phyloP scores from a whole-genome alignment of 2,888 invertebrate species.

The Volucella inanis region DNA sequence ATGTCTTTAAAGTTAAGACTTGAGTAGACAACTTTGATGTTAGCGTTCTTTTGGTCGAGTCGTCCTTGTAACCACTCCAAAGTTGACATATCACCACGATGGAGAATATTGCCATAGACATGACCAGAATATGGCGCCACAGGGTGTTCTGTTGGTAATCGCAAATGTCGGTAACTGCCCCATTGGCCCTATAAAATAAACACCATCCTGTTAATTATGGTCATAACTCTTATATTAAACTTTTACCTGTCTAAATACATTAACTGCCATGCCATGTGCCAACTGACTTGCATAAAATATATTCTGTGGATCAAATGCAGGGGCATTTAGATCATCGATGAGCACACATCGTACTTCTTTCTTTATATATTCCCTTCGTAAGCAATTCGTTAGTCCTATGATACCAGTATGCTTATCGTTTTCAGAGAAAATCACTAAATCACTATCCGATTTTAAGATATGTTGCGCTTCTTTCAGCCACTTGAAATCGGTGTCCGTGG shows the following conservation, averaged over 20 bases:
- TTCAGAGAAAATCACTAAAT: constrained; percentile 86
- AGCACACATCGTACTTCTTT: constrained; percentile 85
- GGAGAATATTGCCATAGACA: constrained; percentile 88
- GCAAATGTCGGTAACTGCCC: constrained; percentile 91
- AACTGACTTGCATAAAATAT: constrained; percentile 87
- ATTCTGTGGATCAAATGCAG: constrained; percentile 86
- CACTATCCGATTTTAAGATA: constrained; percentile 45
- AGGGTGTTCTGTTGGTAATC: constrained; percentile 82
- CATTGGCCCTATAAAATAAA: constrained; percentile 76
- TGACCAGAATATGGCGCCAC: constrained; percentile 85
- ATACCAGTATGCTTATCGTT: constrained; percentile 89
- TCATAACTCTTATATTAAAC: no score
- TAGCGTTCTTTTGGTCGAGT: constrained; percentile 84
- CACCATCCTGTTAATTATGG: background rate
- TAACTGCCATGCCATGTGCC: constrained; percentile 89
- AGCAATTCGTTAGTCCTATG: constrained; percentile 92
- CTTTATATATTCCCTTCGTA: constrained; percentile 90
- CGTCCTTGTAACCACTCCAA: constrained; percentile 90
- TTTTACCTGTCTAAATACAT: constrained; percentile 86
- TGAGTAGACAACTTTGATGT: constrained; percentile 85
- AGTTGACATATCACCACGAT: constrained; percentile 92
- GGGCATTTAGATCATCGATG: constrained; percentile 86
- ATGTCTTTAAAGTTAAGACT: constrained; percentile 95
- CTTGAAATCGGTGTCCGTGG: constrained; percentile 70
- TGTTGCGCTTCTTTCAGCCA: constrained; percentile 77